These are phyloP conservation scores for Xylophagus ater DNA, from an alignment of 2,888 invertebrate genomes.

Conservation along the genomic window DNA sequence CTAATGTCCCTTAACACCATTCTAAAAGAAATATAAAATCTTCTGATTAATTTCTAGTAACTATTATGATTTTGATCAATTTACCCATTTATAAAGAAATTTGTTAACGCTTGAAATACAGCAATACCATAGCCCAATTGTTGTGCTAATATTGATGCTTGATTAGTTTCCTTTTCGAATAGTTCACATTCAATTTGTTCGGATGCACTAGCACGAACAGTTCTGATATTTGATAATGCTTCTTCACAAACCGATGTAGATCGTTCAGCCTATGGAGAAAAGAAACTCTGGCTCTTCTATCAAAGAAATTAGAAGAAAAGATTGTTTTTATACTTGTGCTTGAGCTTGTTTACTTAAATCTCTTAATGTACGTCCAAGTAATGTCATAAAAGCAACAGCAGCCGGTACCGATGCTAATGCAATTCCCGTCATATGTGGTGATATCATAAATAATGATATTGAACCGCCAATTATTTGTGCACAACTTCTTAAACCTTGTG, in stretches of 20 bases:
- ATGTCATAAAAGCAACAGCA: conserved; percentile 72
- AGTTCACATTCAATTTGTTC: conserved; percentile 69
- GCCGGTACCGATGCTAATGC: conserved; percentile 78
- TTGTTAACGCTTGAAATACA: conserved; percentile 79
- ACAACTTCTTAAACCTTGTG: conserved; percentile 77
- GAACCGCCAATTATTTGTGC: conserved; percentile 61
- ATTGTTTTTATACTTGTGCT: conserved; percentile 50
- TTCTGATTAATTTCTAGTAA: too few species aligned
- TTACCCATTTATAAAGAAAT: conserved; percentile 70
- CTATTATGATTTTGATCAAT: too few species aligned
- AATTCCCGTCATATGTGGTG: conserved; percentile 77
- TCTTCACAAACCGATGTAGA: conserved; percentile 86
- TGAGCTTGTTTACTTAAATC: conserved; percentile 70
- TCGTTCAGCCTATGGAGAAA: conserved; percentile 54
- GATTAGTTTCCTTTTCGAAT: conserved; percentile 62
- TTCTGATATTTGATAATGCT: conserved; percentile 84
- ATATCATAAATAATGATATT: conserved; percentile 61
- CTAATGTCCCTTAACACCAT: too few species aligned
- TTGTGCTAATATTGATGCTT: conserved; percentile 61
- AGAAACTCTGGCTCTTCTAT: background rate
- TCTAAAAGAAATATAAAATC: too few species aligned
- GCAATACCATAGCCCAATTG: conserved; percentile 83
- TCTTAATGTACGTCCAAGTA: conserved; percentile 68
- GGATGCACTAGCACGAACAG: conserved; percentile 89
- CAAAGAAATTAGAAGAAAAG: background rate